Evolutionary conservation across 2,888 invertebrate species (phyloP).

Genomic region (Parnassius apollo): DNA sequence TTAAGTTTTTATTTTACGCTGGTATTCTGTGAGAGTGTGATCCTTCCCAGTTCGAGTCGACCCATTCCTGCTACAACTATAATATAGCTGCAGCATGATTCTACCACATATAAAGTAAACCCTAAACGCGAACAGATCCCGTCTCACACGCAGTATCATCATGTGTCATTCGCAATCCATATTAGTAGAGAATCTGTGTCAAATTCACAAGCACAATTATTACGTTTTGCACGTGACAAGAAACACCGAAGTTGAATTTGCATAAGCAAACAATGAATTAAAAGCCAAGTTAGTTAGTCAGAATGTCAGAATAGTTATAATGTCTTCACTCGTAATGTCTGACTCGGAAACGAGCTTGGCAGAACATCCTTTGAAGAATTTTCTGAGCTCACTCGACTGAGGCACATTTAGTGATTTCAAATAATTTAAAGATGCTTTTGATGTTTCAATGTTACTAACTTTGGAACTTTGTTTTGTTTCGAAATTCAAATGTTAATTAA

Average conservation of each 20-base stretch:
- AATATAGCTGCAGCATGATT: no score
- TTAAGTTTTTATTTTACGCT: no score
- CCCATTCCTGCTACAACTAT: no score
- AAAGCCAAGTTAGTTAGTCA: not conserved
- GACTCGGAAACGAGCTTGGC: conserved; percentile 13
- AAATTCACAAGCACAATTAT: conserved; percentile 17
- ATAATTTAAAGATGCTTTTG: not conserved
- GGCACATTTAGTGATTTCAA: conserved; percentile 11
- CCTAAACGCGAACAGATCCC: no score
- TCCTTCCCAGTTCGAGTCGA: no score
- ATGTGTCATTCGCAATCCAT: not conserved
- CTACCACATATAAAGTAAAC: not conserved
- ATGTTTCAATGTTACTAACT: not conserved
- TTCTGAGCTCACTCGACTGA: conserved; percentile 4
- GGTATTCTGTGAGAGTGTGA: no score
- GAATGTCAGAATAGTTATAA: not conserved
- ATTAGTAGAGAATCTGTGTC: conserved; percentile 9
- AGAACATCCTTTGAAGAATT: conserved; percentile 12
- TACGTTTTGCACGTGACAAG: conserved; percentile 14
- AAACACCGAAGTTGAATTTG: conserved; percentile 9
- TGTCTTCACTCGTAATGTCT: not conserved
- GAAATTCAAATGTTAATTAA: no score
- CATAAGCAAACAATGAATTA: conserved; percentile 16
- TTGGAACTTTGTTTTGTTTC: not conserved
- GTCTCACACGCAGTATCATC: no score